phyloP scores from a whole-genome alignment of 2,888 invertebrate genomes.

The Xanthorhoe designata region DNA sequence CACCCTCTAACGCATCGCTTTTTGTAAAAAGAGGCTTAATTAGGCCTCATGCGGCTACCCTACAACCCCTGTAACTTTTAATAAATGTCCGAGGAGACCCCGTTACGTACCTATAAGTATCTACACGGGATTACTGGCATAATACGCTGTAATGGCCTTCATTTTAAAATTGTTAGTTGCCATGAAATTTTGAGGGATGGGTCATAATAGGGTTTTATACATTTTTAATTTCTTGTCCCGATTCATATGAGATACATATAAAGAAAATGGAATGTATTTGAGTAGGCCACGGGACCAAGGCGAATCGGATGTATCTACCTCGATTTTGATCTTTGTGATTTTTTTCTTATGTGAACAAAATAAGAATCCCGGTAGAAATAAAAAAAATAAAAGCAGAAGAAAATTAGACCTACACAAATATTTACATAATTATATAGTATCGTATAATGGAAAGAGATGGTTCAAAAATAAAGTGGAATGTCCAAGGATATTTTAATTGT shows the following conservation, averaged over 20 bases:
- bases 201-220: background rate
- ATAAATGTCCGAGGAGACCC: slow-evolving; percentile 81
- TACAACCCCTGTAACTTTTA: slow-evolving; percentile 83
- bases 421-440: too few species aligned
- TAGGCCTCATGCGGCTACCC: slow-evolving; percentile 84
- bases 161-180: slow-evolving; percentile 36
- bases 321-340: too few species aligned
- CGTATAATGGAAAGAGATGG: too few species aligned
- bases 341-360: too few species aligned
- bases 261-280: too few species aligned
- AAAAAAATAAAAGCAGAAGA: too few species aligned
- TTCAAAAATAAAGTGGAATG: slow-evolving; percentile 5
- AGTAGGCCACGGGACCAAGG: too few species aligned
- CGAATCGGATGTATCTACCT: too few species aligned
- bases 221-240: background rate
- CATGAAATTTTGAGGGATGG: slow-evolving; percentile 8
- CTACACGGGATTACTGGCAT: slow-evolving; percentile 45
- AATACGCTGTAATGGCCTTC: slow-evolving; percentile 44
- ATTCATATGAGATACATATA: background rate
- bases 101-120: slow-evolving; percentile 57
- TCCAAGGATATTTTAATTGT: too few species aligned
- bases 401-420: too few species aligned
- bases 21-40: slow-evolving; percentile 85
- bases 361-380: too few species aligned
- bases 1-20: slow-evolving; percentile 70